Evolutionary conservation across 1,140 invertebrate species (phyloP).

Genomic region (Maniola jurtina): DNA sequence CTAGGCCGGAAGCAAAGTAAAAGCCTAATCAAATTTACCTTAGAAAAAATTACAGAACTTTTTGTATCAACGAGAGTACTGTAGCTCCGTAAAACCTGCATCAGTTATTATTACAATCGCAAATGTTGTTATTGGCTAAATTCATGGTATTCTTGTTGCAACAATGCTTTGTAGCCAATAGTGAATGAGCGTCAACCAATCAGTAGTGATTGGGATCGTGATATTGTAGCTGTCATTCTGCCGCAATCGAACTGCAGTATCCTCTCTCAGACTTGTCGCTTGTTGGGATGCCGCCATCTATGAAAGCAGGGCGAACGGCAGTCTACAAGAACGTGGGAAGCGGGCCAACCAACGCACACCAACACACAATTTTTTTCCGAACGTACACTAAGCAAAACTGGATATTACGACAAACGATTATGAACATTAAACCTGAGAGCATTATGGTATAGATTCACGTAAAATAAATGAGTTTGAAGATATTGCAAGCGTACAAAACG

Average conservation of each 20-base stretch:
- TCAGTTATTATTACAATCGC: too few relatives aligned
- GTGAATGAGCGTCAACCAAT: too few relatives aligned
- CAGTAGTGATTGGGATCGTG: too few relatives aligned
- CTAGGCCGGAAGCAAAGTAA: too few relatives aligned
- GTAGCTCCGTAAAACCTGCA: too few relatives aligned
- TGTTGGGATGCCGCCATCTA: constrained; percentile 8
- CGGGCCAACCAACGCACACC: constrained; percentile 40
- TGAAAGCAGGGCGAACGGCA: constrained; percentile 35
- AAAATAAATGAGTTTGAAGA: neutral
- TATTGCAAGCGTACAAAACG: neutral
- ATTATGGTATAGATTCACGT: constrained; percentile 7
- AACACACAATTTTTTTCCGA: constrained; percentile 38
- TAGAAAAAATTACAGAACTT: too few relatives aligned
- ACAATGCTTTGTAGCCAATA: too few relatives aligned
- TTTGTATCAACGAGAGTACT: too few relatives aligned
- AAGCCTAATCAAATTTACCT: too few relatives aligned
- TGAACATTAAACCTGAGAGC: neutral
- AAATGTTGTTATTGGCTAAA: too few relatives aligned
- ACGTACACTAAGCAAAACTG: constrained; percentile 22
- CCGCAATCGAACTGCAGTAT: neutral
- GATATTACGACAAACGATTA: constrained; percentile 5
- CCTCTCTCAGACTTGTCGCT: neutral
- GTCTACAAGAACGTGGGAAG: constrained; percentile 43
- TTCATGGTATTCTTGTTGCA: too few relatives aligned
- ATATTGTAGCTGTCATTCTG: too few relatives aligned